Percentiles rank a stretch among this genome's conserved stretches.
phyloP scores from a whole-genome alignment of 35 echinoderm and acorn worm genomes.

The Ophiothrix spiculata region DNA sequence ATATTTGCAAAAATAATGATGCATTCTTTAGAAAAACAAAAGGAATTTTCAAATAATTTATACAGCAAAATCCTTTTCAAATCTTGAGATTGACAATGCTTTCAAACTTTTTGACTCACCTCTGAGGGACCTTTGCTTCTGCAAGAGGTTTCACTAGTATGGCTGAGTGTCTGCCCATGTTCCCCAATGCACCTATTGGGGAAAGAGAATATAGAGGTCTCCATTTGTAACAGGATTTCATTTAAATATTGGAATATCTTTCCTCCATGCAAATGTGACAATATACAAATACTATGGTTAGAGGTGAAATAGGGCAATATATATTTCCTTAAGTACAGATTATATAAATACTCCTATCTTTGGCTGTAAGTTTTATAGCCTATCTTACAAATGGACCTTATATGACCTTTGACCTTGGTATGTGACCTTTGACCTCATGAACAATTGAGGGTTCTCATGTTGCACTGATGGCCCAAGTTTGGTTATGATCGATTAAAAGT shows the following conservation, averaged over 20 bases:
- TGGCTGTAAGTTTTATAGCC: too few relatives aligned
- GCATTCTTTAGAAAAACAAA: not conserved
- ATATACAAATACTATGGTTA: not conserved
- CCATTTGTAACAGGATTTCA: not conserved
- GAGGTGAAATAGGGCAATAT: not conserved
- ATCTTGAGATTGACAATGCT: not conserved
- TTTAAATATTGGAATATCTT: not conserved
- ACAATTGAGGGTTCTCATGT: too few relatives aligned
- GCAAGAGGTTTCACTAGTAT: constrained; percentile 58
- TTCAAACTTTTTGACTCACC: constrained; percentile 12
- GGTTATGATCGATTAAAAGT: too few relatives aligned
- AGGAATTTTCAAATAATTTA: not conserved
- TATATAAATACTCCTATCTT: too few relatives aligned
- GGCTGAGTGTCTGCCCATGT: constrained; percentile 79
- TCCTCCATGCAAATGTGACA: not conserved
- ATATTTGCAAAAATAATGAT: too few relatives aligned
- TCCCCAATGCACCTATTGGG: constrained; percentile 77
- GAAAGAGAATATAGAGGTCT: constrained; percentile 37
- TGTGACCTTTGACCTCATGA: too few relatives aligned
- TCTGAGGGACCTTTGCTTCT: constrained; percentile 65
- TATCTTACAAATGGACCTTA: too few relatives aligned
- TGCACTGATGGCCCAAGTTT: too few relatives aligned
- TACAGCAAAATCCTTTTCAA: too few relatives aligned
- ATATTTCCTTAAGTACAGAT: too few relatives aligned
- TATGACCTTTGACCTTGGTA: too few relatives aligned